phyloP scores from a whole-genome alignment of 2,797 vertebrate genomes.

The Cossypha polioptera region DNA sequence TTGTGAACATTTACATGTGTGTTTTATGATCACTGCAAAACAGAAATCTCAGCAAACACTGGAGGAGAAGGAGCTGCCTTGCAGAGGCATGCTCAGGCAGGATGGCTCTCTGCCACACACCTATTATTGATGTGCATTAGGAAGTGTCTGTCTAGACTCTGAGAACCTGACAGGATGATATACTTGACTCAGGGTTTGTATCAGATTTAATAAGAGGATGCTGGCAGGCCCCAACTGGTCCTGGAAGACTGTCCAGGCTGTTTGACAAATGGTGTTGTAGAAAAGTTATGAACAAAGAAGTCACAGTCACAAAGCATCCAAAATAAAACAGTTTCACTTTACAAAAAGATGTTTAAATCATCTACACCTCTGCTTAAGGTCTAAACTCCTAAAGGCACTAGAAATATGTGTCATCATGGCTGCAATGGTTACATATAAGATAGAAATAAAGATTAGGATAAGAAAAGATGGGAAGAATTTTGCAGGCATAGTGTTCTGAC shows the following conservation, averaged over 20 bases:
- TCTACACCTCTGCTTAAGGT: background rate
- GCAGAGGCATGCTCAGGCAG: background rate
- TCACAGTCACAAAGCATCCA: background rate
- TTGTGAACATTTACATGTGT: background rate
- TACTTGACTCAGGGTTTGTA: background rate
- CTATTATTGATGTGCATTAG: background rate
- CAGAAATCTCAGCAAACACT: background rate
- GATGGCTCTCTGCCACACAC: background rate
- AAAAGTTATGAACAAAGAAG: background rate
- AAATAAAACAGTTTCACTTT: background rate
- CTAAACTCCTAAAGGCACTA: background rate
- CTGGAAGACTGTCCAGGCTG: background rate
- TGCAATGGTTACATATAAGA: background rate
- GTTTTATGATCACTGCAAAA: background rate
- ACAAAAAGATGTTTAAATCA: background rate
- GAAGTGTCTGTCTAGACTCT: background rate
- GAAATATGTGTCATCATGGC: background rate
- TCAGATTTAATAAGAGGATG: background rate
- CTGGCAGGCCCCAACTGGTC: background rate
- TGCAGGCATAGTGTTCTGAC: accelerated
- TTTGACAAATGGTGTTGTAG: background rate
- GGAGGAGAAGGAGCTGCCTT: background rate
- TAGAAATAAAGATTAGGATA: background rate
- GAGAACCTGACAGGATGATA: background rate
- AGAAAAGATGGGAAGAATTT: background rate